Base-by-base conservation (phyloP, 30 jellyfish, hydroid and myxozoan species). In the Morbakka virulenta region DNA sequence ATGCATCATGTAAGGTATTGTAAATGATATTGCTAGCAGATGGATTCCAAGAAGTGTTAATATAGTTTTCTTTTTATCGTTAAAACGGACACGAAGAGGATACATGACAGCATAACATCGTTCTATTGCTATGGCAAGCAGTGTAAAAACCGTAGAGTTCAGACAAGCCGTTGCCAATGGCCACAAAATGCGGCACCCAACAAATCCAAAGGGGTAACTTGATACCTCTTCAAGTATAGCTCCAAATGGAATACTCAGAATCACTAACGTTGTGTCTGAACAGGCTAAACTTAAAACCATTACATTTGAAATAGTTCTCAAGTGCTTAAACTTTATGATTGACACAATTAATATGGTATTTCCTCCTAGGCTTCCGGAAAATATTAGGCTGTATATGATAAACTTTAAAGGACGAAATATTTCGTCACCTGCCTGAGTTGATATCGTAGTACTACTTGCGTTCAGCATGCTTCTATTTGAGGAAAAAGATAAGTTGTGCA, bases 151-250 rank as follows among this genome's bases (percentile, higher is more conserved):
- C 25, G 84, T 81, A 2, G 92, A 75, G 64, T 86, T 86, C 57
- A 86, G 25, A 1, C 80, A 74, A 13, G 81, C 80, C 50, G 96
- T 86, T 32, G 96, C 88, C 6, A 70, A 51, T 14, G 96, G 96
- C 91, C 65, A 52, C 82, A 86, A 27, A 4, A 76, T 36, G 72
- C 69, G 62, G 79, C 96, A 86, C 0, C 96, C 92, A 4, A 71
- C 50, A 12, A 50, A 35, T n/a, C 94, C 94, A 72, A 83, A 83
- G 3, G 84, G 84, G 52, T 67, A 83, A 0, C 74, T 48, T 27
- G 53, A 6, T 25, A 85, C 25, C 24, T 83, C 88, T 22, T 83
- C 94, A 28, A 67, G 32, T 50, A 72, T 79, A 1, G 72, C 77
- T 28, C 86, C 73, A 50, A 83, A 71, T 49, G 94, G 94, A 12